These are phyloP conservation scores for Atractosteus spatula DNA, from an alignment of 2,113 vertebrate species.

Conservation along the genomic window DNA sequence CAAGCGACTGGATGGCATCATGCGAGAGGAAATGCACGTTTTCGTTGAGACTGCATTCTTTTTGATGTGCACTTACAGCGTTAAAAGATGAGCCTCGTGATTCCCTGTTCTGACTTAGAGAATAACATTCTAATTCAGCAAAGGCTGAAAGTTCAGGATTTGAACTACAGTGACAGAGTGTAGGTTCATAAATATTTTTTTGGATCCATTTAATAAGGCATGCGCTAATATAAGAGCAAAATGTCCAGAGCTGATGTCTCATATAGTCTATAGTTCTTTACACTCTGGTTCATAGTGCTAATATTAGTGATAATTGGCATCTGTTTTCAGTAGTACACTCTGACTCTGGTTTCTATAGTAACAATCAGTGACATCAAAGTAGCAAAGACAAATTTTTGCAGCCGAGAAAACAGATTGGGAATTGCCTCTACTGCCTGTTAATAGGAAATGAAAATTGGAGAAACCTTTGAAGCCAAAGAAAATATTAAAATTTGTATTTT, in stretches of 20 bases:
- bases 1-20: too few relatives aligned
- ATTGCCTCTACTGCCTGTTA: too few relatives aligned
- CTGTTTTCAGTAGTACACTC: conserved; percentile 30
- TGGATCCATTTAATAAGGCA: conserved; percentile 2
- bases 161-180: too few relatives aligned
- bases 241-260: conserved; percentile 22
- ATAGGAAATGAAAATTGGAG: too few relatives aligned
- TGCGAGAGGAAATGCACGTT: too few relatives aligned
- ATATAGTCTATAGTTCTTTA: conserved; percentile 10
- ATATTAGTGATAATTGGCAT: conserved; percentile 32
- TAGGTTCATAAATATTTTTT: too few relatives aligned
- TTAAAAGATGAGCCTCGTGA: too few relatives aligned
- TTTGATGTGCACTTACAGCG: not conserved
- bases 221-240: conserved; percentile 27
- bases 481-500: too few relatives aligned
- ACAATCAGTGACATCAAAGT: conserved; percentile 36
- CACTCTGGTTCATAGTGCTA: conserved; percentile 25
- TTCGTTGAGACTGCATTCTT: not conserved
- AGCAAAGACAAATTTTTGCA: conserved; percentile 16
- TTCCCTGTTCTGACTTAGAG: not conserved
- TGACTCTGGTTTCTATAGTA: conserved; percentile 39
- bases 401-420: too few relatives aligned
- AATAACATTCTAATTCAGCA: too few relatives aligned
- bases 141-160: too few relatives aligned
- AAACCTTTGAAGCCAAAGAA: too few relatives aligned